phyloP scores from a whole-genome alignment of 1,140 invertebrate genomes.

The Trichonephila inaurata region DNA sequence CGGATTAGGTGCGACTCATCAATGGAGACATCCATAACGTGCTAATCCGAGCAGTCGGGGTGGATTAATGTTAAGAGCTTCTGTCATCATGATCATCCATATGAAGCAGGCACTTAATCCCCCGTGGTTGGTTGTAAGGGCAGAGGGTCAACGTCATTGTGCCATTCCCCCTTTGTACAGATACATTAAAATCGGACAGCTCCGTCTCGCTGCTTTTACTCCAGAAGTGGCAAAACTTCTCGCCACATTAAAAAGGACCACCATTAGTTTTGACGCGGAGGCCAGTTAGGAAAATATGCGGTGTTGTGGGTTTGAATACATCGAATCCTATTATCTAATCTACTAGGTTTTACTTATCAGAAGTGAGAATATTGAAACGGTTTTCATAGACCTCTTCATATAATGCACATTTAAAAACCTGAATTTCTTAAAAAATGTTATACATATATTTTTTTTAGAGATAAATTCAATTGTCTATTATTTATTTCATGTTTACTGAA shows the following conservation, averaged over 20 bases:
- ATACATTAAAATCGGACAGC: constrained; percentile 56
- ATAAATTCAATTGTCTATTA: too few relatives aligned
- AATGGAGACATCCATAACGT: constrained; percentile 74
- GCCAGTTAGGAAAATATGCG: background rate
- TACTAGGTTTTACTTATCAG: too few relatives aligned
- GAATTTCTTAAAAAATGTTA: too few relatives aligned
- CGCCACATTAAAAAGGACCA: constrained; percentile 24
- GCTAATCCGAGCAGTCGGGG: constrained; percentile 71
- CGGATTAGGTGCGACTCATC: constrained; percentile 75
- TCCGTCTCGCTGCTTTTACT: constrained; percentile 38
- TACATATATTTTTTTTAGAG: too few relatives aligned
- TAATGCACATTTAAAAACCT: too few relatives aligned
- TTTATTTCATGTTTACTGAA: too few relatives aligned
- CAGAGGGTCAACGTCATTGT: constrained; percentile 65
- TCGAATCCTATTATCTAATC: background rate
- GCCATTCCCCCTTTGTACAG: constrained; percentile 23
- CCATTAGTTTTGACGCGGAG: background rate
- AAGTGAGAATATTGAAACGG: too few relatives aligned
- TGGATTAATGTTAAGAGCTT: constrained; percentile 73
- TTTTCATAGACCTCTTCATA: too few relatives aligned
- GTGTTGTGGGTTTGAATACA: background rate
- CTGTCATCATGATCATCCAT: constrained; percentile 76
- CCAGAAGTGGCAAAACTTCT: background rate
- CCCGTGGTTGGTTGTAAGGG: constrained; percentile 44
- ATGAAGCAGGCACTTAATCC: constrained; percentile 75